Conservation (phyloP, 2,113 vertebrate genomes). For the Ardeotis arabs region DNA sequence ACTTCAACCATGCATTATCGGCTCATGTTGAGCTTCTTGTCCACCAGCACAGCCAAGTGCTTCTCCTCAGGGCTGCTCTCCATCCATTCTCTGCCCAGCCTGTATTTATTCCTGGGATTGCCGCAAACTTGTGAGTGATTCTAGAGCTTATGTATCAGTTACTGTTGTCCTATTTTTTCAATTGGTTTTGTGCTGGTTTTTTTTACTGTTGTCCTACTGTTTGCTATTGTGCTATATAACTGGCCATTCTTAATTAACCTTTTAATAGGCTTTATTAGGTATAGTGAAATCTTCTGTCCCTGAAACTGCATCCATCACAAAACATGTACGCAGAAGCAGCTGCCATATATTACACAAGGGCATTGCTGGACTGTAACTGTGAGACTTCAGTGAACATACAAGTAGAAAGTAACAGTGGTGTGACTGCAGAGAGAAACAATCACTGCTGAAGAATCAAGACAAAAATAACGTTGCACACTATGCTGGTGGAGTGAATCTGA, state of each 20-base stretch:
- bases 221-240: background rate
- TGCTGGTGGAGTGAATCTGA: background rate
- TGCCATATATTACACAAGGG: background rate
- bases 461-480: background rate
- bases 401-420: background rate
- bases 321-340: rapidly evolving
- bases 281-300: background rate
- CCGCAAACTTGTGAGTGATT: background rate
- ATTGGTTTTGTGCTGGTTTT: background rate
- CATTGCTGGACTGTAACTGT: background rate
- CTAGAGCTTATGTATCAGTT: background rate
- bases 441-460: background rate
- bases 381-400: background rate
- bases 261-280: background rate
- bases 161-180: background rate
- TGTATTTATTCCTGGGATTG: too few relatives aligned
- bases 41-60: too few relatives aligned
- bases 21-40: too few relatives aligned
- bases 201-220: background rate
- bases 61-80: too few relatives aligned
- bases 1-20: too few relatives aligned
- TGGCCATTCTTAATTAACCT: background rate
- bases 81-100: too few relatives aligned
- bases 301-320: background rate
- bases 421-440: background rate